Evolutionary conservation across 2,113 vertebrate genomes (phyloP), one percentile per base, ranked within the genome.

Genomic region (Proteles cristata): DNA sequence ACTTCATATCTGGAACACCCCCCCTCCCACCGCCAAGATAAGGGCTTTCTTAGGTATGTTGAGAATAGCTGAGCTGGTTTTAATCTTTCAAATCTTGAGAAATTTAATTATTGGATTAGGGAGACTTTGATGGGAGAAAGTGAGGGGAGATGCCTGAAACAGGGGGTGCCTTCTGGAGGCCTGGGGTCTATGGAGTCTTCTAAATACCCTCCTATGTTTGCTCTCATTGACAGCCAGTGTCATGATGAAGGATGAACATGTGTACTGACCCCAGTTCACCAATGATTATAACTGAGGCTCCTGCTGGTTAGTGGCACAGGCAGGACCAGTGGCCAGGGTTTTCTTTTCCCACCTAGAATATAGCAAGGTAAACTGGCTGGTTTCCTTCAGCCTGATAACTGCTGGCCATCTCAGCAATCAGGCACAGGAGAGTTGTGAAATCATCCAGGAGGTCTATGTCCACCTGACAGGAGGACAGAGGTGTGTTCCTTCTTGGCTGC

Each of bases 71-170:
- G 43, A 82, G 55, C 21, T 69, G n/a, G 83, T 92, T 93, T 87
- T 84, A 66, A 65, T 80, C 58, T 81, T 96, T 92, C 69, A 88
- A 68, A 94, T 74, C 39, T 65, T 68, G 79, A 50, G 2, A 83
- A 88, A 85, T 68, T 88, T 39, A n/a, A 7, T 95, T 74, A 93
- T 81, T 35, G 89, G 45, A 80, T 68, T 93, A 90, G 16, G 33
- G 71, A 95, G 35, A 19, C 31, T 89, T 31, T 90, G 31, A 90
- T 9, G 35, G 11, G 55, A 79, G 33, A 58, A 89, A 11, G 68
- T 45, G 11, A 82, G 43, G 45, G 76, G 11, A 66, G 17, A 58
- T 65, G 33, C 31, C 12, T 55, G 9, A 43, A 48, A 71, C 16
- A 79, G 81, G 21, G 16, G 23, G 7, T 81, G 39, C 39, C 31